A percentile compares a stretch with the other conserved stretches of the same genome.
Conservation (phyloP, 2,888 invertebrate genomes). For the Caradrina kadenii region DNA sequence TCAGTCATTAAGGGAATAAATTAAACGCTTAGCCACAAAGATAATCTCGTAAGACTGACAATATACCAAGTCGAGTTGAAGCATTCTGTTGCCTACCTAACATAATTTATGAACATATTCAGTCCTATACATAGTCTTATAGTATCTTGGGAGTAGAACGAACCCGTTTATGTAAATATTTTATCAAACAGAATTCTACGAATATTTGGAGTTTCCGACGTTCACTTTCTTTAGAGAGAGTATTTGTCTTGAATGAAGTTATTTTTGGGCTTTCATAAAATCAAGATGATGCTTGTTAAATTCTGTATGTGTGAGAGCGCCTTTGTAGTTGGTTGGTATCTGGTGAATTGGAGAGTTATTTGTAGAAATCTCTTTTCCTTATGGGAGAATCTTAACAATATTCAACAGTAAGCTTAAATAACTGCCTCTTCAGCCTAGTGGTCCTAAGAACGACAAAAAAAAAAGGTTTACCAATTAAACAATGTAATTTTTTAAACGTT, state of each 20-base stretch:
- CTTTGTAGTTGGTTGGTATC: constrained; percentile 2
- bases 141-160: constrained; percentile 39
- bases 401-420: too few species aligned
- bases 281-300: constrained; percentile 7
- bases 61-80: constrained; percentile 24
- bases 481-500: too few species aligned
- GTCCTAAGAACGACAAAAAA: too few species aligned
- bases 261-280: constrained; percentile 31
- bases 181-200: constrained; percentile 49
- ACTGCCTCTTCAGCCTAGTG: too few species aligned
- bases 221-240: constrained; percentile 24
- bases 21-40: constrained; percentile 21
- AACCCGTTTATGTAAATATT: constrained; percentile 54
- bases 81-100: constrained; percentile 17
- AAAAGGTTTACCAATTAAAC: too few species aligned
- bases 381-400: too few species aligned
- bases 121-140: constrained; percentile 16
- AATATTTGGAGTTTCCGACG: constrained; percentile 33
- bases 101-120: constrained; percentile 5
- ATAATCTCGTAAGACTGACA: constrained; percentile 31
- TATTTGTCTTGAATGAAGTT: constrained; percentile 15
- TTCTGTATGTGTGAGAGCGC: neutral
- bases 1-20: constrained; percentile 46
- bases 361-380: too few species aligned
- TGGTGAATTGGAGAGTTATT: too few species aligned